Base-by-base conservation (phyloP, 2,113 vertebrate genomes). In the Glaucidium brasilianum region DNA sequence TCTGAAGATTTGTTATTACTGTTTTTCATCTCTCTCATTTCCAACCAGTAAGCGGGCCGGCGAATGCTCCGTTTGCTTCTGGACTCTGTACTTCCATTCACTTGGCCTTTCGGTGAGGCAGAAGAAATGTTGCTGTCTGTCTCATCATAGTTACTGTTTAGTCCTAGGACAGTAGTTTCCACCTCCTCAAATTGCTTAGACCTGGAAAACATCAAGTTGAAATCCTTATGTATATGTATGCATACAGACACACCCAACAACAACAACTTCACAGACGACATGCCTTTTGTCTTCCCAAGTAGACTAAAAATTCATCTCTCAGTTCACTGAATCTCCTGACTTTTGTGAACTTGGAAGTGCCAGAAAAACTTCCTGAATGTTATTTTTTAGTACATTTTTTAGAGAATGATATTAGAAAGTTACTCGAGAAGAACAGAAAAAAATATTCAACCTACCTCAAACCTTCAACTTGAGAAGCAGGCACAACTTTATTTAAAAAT, bases 41-140 rank as follows among this genome's bases (percentile, higher is more conserved):
- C 97, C 95, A 98, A 53, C 93, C 98, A 98, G 79, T 98, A 98
- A 12, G 98, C 96, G 16, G 98, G 97, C 67, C 98, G 98, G 43
- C 96, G 93, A 50, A 98, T 95, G 59, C 98, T 91, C 5, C 92
- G 74, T 68, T 97, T 97, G 92, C 98, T 92, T 27, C 97, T 85
- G 84, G 85, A 68, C 39, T 95, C 97, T 19, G 97, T 68, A 0
- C 88, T 96, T 7, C 98, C 97, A 2, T 98, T 99, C 85, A 96
- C 95, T 47, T 85, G 95, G 35, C 92, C 96, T 64, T 98, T 94
- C 0, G 97, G 97, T 41, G 98, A 97, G 69, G 98, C 96, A 16
- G 98, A 98, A 22, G 98, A 98, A 49, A 85, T 26, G 41, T 19
- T 93, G 77, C 98, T 97, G 45, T 87, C 91, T 26, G 97, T 92